phyloP scores from a whole-genome alignment of 2,113 vertebrate species.

The Campylomormyrus numenius region DNA sequence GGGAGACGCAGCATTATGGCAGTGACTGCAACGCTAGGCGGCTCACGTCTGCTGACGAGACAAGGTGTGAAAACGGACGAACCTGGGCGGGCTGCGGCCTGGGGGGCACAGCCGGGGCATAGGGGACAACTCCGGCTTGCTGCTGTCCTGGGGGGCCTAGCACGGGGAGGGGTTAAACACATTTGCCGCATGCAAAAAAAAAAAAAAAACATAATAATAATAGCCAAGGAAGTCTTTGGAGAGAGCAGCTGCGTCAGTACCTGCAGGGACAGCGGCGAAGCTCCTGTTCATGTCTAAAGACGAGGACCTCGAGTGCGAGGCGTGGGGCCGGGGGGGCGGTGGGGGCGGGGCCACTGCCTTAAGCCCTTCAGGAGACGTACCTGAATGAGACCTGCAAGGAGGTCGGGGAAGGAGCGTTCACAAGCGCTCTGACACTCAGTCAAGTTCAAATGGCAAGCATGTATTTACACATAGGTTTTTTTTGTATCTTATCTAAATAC shows the following conservation, averaged over 20 bases:
- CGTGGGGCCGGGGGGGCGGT: constrained; percentile 85
- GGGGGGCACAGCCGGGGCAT: constrained; percentile 93
- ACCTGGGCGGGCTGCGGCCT: constrained; percentile 91
- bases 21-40: neutral
- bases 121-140: constrained; percentile 73
- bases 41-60: neutral
- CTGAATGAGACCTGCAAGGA: constrained; percentile 85
- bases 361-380: constrained; percentile 79
- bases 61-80: neutral
- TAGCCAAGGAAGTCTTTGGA: neutral
- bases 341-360: constrained; percentile 80
- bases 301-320: constrained; percentile 92
- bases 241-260: constrained; percentile 38
- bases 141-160: constrained; percentile 66
- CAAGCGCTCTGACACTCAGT: neutral
- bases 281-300: constrained; percentile 95
- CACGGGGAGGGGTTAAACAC: neutral
- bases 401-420: constrained; percentile 7
- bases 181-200: neutral
- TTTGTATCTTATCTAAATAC: too few species aligned
- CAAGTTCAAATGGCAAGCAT: neutral
- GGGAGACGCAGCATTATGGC: neutral
- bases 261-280: constrained; percentile 71
- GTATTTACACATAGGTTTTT: neutral
- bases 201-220: too few species aligned